A percentile compares a stretch with the other conserved stretches of the same genome.
Conservation (phyloP, 2,797 vertebrate species). For the Lagocephalus sceleratus region DNA sequence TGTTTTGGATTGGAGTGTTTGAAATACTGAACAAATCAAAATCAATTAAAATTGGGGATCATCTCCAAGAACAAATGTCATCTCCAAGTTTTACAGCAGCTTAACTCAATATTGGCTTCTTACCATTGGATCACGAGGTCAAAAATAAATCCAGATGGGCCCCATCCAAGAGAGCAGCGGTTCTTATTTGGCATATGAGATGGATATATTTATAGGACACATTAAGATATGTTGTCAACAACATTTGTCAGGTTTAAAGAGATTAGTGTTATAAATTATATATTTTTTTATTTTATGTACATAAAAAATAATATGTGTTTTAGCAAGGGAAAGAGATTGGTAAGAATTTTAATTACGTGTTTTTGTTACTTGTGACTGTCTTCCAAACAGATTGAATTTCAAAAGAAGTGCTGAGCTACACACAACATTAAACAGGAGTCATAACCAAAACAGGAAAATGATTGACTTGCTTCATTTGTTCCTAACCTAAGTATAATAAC, state of each 20-base stretch:
- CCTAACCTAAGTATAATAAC: not conserved
- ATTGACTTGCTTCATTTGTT: not conserved
- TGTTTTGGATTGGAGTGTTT: not conserved
- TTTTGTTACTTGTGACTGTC: no score
- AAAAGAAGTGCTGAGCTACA: not conserved
- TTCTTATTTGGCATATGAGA: conserved; percentile 26
- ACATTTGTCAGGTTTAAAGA: conserved; percentile 14
- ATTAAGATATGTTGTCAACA: conserved; percentile 33
- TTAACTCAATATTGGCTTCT: conserved; percentile 25
- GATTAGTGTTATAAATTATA: not conserved
- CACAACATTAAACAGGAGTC: not conserved
- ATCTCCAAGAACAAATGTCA: conserved; percentile 13
- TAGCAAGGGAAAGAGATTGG: no score
- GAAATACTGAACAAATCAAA: not conserved
- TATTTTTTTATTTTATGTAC: not conserved
- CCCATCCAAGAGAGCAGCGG: conserved; percentile 7
- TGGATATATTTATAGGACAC: conserved; percentile 47
- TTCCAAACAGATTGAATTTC: not conserved
- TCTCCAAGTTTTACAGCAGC: conserved; percentile 25
- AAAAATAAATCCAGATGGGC: conserved; percentile 47
- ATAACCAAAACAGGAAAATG: conserved; percentile 4
- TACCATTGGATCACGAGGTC: conserved; percentile 27
- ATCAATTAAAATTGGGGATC: conserved; percentile 1
- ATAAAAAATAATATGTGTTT: not conserved
- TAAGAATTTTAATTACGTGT: no score